These are phyloP conservation scores for Norana najaformis DNA, from an alignment of 2,888 invertebrate genomes.

Conservation along the genomic window DNA sequence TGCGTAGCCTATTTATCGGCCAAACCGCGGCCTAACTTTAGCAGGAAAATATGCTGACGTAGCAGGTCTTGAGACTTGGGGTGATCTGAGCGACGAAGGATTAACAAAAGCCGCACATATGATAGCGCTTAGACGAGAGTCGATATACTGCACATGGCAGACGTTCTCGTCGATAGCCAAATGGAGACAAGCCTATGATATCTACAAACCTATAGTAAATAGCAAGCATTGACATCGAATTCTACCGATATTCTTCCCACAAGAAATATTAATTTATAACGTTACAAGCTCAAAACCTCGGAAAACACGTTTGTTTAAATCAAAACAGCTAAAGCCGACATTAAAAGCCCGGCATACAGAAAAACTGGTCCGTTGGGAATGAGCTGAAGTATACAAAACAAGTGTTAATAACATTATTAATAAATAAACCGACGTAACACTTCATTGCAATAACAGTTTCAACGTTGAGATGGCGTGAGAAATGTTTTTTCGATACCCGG, in stretches of 20 bases:
- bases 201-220: not conserved
- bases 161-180: not conserved
- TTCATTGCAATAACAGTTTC: not conserved
- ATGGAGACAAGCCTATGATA: not conserved
- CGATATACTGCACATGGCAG: not conserved
- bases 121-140: not conserved
- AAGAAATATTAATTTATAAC: not conserved
- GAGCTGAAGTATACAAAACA: not conserved
- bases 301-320: not conserved
- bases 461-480: not conserved
- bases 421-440: constrained; percentile 13
- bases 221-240: not conserved
- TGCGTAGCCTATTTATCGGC: not conserved
- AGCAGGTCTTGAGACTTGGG: not conserved
- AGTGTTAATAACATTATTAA: constrained; percentile 6
- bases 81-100: not conserved
- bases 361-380: constrained; percentile 3
- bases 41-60: not conserved
- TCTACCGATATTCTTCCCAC: not conserved
- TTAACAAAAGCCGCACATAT: not conserved
- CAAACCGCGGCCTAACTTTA: not conserved
- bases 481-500: not conserved
- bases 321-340: not conserved
- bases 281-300: not conserved
- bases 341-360: not conserved